Conservation (phyloP, 2,797 vertebrate genomes). For the Leuciscus waleckii region DNA sequence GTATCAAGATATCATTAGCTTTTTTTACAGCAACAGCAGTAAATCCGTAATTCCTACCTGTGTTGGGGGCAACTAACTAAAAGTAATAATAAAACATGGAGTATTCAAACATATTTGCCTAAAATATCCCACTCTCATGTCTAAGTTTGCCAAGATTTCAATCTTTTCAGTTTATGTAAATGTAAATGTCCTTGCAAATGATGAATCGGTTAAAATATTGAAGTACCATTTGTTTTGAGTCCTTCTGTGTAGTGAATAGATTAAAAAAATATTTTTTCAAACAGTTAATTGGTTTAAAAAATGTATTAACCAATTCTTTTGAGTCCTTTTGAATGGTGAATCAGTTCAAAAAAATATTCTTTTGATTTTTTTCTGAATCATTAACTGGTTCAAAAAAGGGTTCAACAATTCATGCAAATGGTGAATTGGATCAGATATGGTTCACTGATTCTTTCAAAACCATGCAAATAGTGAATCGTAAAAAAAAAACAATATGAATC, state of each 20-base stretch:
- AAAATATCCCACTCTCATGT: background rate
- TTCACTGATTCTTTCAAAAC: background rate
- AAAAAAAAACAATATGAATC: background rate
- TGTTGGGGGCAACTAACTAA: background rate
- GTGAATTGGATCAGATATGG: background rate
- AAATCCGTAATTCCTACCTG: background rate
- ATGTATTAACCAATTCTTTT: background rate
- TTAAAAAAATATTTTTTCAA: background rate
- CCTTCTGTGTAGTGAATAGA: background rate
- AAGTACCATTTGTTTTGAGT: background rate
- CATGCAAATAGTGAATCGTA: background rate
- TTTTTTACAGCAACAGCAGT: background rate
- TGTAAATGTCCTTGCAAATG: background rate
- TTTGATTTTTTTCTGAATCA: background rate
- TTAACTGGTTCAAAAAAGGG: background rate
- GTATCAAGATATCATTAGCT: conserved; percentile 15
- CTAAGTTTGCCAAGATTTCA: background rate
- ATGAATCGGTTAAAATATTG: background rate
- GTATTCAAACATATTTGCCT: background rate
- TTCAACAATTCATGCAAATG: background rate
- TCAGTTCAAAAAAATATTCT: background rate
- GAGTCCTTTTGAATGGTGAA: background rate
- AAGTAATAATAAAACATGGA: background rate
- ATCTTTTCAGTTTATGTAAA: background rate
- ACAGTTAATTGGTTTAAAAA: background rate